Evolutionary conservation across 2,113 vertebrate genomes (phyloP), one percentile per base, ranked within the genome.

Genomic region (Cranoglanis bouderius): DNA sequence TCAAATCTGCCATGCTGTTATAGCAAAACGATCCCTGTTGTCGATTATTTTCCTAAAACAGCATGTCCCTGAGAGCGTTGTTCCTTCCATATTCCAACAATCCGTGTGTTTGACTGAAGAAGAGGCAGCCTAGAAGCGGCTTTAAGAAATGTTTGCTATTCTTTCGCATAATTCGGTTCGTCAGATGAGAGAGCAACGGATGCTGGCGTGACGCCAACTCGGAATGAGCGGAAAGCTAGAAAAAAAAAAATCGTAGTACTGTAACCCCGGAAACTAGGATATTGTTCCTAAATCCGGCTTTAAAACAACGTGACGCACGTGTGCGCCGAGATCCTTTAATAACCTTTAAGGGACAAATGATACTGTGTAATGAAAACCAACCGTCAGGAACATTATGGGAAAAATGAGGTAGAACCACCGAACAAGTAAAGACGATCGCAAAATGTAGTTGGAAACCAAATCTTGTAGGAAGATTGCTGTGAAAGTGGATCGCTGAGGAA

Each of bases 391-490:
- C 19, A 77, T 32, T 1, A 2, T 19, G 57, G 1, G 16, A 53
- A 82, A 65, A 53, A 57, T 88, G 90, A 90, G 90, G 90, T 90
- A 90, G 90, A 90, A 81, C 86, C 51, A 87, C 86, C 19, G 1
- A 53, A 40, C 14, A 38, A 49, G 84, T 81, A 82, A 88, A 21
- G 14, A 53, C 6, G 13, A n/a, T 29, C 29, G 5, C 8, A 21
- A 82, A 24, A 51, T 2, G 4, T n/a, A 55, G 51, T 10, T 32
- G 24, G 26, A 51, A 80, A 16, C 8, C n/a, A 21, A 38, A 82
- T 5, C 32, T 29, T 61, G 12, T 1, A 59, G 55, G 32, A 59
- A 59, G 35, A 82, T 6, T 6, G 40, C 38, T 43, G 19, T 75
- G 8, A 67, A 63, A 63, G 13, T n/a, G 13, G 14, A 67, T 6